Conservation (phyloP, 2,797 vertebrate genomes). For the Adrianichthys oophorus region DNA sequence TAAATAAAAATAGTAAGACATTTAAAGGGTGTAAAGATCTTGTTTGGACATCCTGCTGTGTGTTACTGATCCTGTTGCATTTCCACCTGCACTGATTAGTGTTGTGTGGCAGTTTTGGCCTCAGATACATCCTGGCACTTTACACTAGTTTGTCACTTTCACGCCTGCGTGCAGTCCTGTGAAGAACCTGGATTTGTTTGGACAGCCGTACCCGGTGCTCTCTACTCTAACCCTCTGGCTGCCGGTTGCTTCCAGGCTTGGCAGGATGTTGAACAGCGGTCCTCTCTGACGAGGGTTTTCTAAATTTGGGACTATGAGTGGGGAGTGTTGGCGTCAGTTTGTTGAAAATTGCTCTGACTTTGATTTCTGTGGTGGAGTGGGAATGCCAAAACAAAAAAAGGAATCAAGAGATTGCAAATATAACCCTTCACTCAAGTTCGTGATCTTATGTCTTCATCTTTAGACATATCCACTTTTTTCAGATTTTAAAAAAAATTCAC, state of each 20-base stretch:
- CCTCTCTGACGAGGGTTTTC: neutral
- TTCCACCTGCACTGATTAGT: neutral
- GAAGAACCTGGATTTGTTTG: slow-evolving; percentile 21
- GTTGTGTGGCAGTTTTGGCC: slow-evolving; percentile 7
- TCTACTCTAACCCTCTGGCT: slow-evolving; percentile 5
- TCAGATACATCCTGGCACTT: slow-evolving; percentile 41
- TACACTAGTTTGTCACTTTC: slow-evolving; percentile 29
- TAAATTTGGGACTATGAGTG: neutral
- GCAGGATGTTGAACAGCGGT: slow-evolving; percentile 1
- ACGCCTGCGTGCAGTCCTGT: slow-evolving; percentile 24
- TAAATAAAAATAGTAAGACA: slow-evolving; percentile 39
- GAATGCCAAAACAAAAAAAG: too few species aligned
- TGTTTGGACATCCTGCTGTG: slow-evolving; percentile 27
- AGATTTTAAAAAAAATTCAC: too few species aligned
- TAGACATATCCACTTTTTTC: too few species aligned
- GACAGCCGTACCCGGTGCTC: slow-evolving; percentile 12
- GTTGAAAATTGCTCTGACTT: too few species aligned
- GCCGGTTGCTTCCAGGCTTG: neutral
- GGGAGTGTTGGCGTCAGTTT: slow-evolving; percentile 5
- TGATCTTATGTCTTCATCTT: too few species aligned
- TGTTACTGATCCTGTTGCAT: neutral
- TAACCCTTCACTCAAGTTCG: too few species aligned
- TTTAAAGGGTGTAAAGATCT: slow-evolving; percentile 40
- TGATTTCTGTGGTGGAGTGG: too few species aligned
- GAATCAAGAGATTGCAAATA: too few species aligned